phyloP scores from a whole-genome alignment of 2,797 vertebrate genomes.

The Sebastes cheni region DNA sequence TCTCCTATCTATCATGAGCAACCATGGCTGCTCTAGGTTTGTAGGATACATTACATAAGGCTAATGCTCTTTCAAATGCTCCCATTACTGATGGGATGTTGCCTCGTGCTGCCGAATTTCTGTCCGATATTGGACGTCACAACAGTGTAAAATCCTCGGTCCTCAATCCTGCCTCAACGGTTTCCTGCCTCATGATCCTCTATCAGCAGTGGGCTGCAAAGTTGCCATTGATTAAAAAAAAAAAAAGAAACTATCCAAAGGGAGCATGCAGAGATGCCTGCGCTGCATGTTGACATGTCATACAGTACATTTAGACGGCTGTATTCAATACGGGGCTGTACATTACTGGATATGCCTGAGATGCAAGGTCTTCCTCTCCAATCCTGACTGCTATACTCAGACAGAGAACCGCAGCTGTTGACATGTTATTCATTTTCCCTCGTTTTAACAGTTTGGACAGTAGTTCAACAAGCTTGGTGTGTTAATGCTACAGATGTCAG shows the following conservation, averaged over 20 bases:
- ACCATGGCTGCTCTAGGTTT: neutral
- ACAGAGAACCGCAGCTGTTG: conserved; percentile 51
- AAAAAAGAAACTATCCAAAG: conserved; percentile 19
- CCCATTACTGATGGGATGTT: neutral
- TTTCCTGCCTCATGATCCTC: conserved; percentile 35
- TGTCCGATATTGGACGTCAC: neutral
- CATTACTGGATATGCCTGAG: conserved; percentile 36
- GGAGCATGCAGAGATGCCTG: conserved; percentile 75
- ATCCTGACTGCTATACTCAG: conserved; percentile 33
- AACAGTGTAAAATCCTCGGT: conserved; percentile 40
- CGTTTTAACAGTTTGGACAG: conserved; percentile 45
- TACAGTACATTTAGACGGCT: conserved; percentile 23
- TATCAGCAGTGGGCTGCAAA: conserved; percentile 47
- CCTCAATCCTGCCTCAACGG: conserved; percentile 47
- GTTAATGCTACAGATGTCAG: neutral
- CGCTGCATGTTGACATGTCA: conserved; percentile 63
- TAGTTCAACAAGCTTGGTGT: conserved; percentile 72
- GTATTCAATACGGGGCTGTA: conserved; percentile 16
- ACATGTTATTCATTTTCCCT: conserved; percentile 39
- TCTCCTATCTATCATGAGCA: neutral
- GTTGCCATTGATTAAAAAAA: conserved; percentile 27
- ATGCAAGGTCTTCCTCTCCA: conserved; percentile 41
- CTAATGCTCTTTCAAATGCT: neutral
- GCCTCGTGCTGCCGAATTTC: neutral
- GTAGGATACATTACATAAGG: neutral